Percentiles rank a stretch among this genome's conserved stretches.
Evolutionary conservation across 2,888 invertebrate genomes (phyloP).

Genomic region (Dilophus febrilis): DNA sequence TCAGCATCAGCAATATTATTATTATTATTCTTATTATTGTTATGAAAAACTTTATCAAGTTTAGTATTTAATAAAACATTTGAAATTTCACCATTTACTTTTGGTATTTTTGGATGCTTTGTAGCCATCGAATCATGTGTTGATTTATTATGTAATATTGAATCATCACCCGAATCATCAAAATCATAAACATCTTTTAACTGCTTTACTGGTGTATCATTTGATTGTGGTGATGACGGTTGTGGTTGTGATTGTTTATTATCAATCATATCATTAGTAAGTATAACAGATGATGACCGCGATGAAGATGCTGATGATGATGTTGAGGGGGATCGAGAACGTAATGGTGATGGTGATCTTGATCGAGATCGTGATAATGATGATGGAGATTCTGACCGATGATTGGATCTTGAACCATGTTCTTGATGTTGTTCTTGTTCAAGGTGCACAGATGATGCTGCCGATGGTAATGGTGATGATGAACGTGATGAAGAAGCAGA

Average conservation of each 20-base stretch:
- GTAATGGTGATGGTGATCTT: no score
- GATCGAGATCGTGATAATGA: no score
- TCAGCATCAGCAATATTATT: conserved; percentile 10
- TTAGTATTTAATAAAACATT: conserved; percentile 11
- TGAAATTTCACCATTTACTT: conserved; percentile 7
- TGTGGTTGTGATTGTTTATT: conserved; percentile 5
- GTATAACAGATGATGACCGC: background rate
- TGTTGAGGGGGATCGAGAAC: no score
- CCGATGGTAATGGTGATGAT: no score
- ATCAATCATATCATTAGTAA: conserved; percentile 3
- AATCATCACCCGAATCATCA: conserved; percentile 34
- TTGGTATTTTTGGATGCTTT: conserved; percentile 16
- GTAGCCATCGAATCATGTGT: conserved; percentile 21
- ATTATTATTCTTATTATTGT: no score
- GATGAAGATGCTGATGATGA: background rate
- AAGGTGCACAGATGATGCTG: background rate
- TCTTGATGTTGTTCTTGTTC: no score
- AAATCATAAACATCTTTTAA: conserved; percentile 31
- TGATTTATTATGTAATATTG: conserved; percentile 24
- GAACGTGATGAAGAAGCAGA: no score
- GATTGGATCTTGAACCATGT: no score
- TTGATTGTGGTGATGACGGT: background rate
- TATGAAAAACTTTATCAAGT: no score
- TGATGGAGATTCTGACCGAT: no score
- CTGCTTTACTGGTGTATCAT: conserved; percentile 4